A percentile compares a stretch with the other conserved stretches of the same genome.
These are phyloP conservation scores for Megalurothrips usitatus DNA, from an alignment of 2,888 invertebrate species.

Conservation along the genomic window DNA sequence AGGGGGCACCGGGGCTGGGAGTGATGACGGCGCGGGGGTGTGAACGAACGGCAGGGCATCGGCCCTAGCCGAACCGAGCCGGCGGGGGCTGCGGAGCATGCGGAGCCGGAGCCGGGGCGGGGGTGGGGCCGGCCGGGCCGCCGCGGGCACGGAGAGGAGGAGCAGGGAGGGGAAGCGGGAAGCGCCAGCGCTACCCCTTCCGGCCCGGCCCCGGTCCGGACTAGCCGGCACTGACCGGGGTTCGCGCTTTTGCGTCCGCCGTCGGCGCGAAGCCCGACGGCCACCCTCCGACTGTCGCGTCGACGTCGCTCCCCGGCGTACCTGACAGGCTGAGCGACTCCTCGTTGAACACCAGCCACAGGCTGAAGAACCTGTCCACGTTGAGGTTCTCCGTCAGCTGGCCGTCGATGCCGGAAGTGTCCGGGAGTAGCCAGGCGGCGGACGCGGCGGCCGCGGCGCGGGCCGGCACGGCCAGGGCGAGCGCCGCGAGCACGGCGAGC, in stretches of 20 bases:
- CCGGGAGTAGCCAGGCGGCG: slow-evolving; percentile 44
- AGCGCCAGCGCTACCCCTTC: too few relatives aligned
- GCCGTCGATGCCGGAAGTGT: slow-evolving; percentile 51
- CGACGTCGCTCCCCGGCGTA: slow-evolving; percentile 25
- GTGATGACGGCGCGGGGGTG: too few relatives aligned
- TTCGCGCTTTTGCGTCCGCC: too few relatives aligned
- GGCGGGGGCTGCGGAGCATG: background rate
- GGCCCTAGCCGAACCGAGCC: too few relatives aligned
- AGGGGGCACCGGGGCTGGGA: too few relatives aligned
- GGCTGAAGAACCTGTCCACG: slow-evolving; percentile 52
- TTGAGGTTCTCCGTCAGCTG: slow-evolving; percentile 50
- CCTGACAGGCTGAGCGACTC: slow-evolving; percentile 44
- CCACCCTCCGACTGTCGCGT: background rate
- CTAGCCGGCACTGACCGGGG: too few relatives aligned
- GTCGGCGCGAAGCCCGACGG: too few relatives aligned
- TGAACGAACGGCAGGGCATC: too few relatives aligned
- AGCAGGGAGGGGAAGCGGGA: too few relatives aligned
- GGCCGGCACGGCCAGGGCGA: background rate
- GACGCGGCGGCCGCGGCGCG: background rate
- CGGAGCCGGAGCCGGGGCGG: background rate
- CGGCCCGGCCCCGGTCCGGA: too few relatives aligned
- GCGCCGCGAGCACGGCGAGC: background rate
- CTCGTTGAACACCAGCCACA: slow-evolving; percentile 53
- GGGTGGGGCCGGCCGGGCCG: background rate
- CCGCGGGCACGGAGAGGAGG: background rate